phyloP scores from a whole-genome alignment of 2,797 vertebrate genomes.

The Acipenser ruthenus region DNA sequence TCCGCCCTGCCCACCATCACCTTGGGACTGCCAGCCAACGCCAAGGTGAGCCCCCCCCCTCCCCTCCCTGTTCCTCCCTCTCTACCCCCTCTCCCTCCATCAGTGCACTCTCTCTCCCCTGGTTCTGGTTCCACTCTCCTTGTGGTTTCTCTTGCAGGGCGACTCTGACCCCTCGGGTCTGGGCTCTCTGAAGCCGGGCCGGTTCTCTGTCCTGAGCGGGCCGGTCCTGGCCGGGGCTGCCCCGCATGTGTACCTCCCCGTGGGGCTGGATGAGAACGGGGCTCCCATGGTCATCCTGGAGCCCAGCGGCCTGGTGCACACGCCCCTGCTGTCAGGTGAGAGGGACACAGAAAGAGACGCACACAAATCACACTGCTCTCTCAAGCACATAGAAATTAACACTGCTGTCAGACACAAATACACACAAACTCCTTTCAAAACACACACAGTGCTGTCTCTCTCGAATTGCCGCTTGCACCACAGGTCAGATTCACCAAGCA shows the following conservation, averaged over 20 bases:
- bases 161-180: slow-evolving; percentile 50
- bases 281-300: slow-evolving; percentile 79
- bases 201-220: slow-evolving; percentile 48
- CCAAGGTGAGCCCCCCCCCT: slow-evolving; percentile 67
- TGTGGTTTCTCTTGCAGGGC: slow-evolving; percentile 41
- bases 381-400: background rate
- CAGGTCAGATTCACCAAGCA: no score
- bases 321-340: slow-evolving; percentile 76
- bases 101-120: background rate
- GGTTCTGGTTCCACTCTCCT: background rate
- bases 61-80: background rate
- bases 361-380: no score
- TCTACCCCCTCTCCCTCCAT: background rate
- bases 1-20: slow-evolving; percentile 76
- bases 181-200: slow-evolving; percentile 44
- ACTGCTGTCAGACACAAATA: background rate
- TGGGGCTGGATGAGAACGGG: slow-evolving; percentile 65
- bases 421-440: background rate
- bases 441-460: background rate
- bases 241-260: slow-evolving; percentile 65
- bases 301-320: slow-evolving; percentile 66
- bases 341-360: background rate
- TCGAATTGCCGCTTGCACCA: background rate
- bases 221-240: slow-evolving; percentile 51
- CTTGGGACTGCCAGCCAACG: slow-evolving; percentile 75